Conservation (phyloP, 2,797 vertebrate species). For the Poecile montanus region DNA sequence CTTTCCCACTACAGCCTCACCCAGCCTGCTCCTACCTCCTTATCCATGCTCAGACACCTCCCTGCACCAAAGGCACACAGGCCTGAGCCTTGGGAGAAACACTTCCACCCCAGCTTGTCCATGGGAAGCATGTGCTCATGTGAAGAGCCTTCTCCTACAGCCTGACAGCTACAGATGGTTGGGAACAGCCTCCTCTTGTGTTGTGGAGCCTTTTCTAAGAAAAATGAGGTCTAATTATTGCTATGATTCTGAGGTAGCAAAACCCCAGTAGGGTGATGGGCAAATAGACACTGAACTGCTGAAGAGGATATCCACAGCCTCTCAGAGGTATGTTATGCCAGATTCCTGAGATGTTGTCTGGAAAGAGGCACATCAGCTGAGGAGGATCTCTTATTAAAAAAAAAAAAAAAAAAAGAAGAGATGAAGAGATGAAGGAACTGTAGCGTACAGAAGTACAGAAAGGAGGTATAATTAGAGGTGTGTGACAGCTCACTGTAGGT, state of each 20-base stretch:
- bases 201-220: background rate
- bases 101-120: background rate
- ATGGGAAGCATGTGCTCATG: background rate
- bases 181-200: background rate
- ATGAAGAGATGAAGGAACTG: background rate
- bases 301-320: background rate
- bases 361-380: background rate
- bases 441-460: background rate
- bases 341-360: background rate
- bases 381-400: background rate
- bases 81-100: background rate
- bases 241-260: background rate
- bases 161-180: background rate
- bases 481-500: background rate
- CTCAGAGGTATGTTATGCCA: background rate
- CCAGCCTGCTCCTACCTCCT: background rate
- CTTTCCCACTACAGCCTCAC: background rate
- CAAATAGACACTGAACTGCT: background rate
- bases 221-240: background rate
- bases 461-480: background rate
- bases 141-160: background rate
- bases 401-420: too few species aligned
- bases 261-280: background rate
- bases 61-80: background rate
- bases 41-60: fast-evolving